These are phyloP conservation scores for Bos indicus DNA, from an alignment of 2,113 vertebrate species.

Conservation along the genomic window DNA sequence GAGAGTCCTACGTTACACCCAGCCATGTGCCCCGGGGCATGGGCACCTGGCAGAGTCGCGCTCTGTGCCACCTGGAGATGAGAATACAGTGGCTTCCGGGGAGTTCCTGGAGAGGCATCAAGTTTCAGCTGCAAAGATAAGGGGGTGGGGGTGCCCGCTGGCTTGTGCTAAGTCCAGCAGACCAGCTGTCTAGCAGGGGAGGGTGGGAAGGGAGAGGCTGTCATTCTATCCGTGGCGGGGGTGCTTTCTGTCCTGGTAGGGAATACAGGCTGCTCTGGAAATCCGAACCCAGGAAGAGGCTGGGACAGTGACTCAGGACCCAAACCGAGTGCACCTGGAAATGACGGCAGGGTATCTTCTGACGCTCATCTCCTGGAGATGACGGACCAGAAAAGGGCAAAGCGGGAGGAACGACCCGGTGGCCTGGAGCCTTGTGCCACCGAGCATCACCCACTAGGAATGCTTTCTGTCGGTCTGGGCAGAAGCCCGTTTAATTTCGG, in stretches of 20 bases:
- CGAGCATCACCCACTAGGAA: not conserved
- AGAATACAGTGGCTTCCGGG: slow-evolving; percentile 27
- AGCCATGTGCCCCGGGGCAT: not conserved
- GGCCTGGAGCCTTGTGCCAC: not conserved
- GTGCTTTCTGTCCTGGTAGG: not conserved
- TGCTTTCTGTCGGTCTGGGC: not conserved
- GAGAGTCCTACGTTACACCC: not conserved
- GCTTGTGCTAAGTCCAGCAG: not conserved
- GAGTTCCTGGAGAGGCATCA: slow-evolving; percentile 59
- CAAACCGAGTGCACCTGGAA: not conserved
- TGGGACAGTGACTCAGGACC: slow-evolving; percentile 43
- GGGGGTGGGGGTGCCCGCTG: not conserved
- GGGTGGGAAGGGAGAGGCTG: not conserved
- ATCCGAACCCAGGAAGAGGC: slow-evolving; percentile 22
- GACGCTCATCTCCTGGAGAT: not conserved
- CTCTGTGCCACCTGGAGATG: slow-evolving; percentile 6
- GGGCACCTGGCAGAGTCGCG: not conserved
- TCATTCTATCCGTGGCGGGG: not conserved
- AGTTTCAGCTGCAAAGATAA: slow-evolving; percentile 32
- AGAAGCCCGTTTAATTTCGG: not conserved
- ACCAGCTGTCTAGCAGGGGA: slow-evolving; percentile 19
- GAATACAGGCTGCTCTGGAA: slow-evolving; percentile 28
- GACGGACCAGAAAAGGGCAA: not conserved
- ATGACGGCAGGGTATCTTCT: not conserved
- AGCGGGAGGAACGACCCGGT: not conserved